phyloP scores from a whole-genome alignment of 1,140 invertebrate genomes.

The Drosophila watanabei region DNA sequence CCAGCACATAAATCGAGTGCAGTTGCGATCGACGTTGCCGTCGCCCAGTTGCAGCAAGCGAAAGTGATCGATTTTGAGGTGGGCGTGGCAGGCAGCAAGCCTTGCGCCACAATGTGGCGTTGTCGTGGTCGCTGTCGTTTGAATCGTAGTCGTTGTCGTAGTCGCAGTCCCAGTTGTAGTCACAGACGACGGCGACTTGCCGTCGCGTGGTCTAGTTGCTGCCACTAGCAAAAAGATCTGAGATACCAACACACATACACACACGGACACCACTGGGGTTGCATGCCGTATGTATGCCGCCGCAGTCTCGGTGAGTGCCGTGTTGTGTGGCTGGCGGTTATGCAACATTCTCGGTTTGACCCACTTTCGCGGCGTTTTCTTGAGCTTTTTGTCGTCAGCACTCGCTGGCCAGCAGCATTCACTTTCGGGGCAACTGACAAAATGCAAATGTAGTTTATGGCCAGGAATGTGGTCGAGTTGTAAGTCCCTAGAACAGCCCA shows the following conservation, averaged over 20 bases:
- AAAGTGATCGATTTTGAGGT: constrained; percentile 83
- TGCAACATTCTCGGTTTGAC: constrained; percentile 82
- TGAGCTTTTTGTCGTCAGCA: constrained; percentile 61
- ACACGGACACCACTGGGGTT: constrained; percentile 24
- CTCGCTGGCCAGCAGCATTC: constrained; percentile 62
- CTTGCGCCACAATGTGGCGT: constrained; percentile 58
- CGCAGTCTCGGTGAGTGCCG: constrained; percentile 49
- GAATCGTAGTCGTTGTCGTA: background rate
- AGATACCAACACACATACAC: constrained; percentile 57
- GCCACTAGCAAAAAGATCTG: constrained; percentile 75
- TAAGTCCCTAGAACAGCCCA: constrained; percentile 28
- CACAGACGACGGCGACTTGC: constrained; percentile 18
- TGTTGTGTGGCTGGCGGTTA: constrained; percentile 51
- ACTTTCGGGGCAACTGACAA: constrained; percentile 46
- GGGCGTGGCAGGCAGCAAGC: constrained; percentile 61
- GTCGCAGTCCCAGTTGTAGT: constrained; percentile 12
- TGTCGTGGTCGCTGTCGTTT: constrained; percentile 22
- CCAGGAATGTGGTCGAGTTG: constrained; percentile 15
- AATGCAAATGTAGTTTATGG: constrained; percentile 34
- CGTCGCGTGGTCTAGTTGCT: constrained; percentile 73
- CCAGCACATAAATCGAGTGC: constrained; percentile 34
- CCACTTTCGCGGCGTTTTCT: constrained; percentile 62
- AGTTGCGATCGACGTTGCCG: constrained; percentile 18
- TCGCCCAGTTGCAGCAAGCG: constrained; percentile 58
- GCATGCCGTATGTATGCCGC: constrained; percentile 35